phyloP scores from a whole-genome alignment of 2,888 invertebrate genomes.

The Alitta virens region DNA sequence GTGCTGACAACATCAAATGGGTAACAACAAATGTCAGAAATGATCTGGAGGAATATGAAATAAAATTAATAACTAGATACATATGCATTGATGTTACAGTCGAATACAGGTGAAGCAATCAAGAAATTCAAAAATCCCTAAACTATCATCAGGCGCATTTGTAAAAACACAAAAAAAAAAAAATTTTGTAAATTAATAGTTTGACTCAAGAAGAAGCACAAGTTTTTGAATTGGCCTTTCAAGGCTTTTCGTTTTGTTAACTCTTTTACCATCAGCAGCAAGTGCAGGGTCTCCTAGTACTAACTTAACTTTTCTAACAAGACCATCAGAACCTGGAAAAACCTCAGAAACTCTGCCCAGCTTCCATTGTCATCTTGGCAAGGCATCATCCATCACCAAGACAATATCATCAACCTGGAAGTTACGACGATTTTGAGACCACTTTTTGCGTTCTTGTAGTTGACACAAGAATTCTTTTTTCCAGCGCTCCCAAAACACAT shows the following conservation, averaged over 20 bases:
- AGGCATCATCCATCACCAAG: no score
- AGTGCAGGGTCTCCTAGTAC: slow-evolving; percentile 1
- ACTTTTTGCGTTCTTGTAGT: slow-evolving; percentile 15
- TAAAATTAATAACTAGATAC: no score
- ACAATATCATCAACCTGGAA: slow-evolving; percentile 16
- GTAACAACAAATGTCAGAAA: no score
- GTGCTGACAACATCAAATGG: no score
- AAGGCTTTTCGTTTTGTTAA: not conserved
- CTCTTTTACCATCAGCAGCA: not conserved
- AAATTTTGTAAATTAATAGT: no score
- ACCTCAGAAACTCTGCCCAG: slow-evolving; percentile 11
- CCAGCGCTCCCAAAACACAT: slow-evolving; percentile 21
- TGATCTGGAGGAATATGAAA: no score
- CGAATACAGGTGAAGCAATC: no score
- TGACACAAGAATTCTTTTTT: slow-evolving; percentile 8
- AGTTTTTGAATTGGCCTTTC: slow-evolving; percentile 19
- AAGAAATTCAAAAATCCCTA: no score
- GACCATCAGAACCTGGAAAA: slow-evolving; percentile 7
- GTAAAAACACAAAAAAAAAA: no score
- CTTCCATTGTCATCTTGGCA: no score
- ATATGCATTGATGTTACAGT: no score
- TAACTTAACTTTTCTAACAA: slow-evolving; percentile 19
- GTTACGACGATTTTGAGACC: slow-evolving; percentile 8
- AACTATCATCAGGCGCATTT: no score
- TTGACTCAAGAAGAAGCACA: slow-evolving; percentile 7